phyloP scores from a whole-genome alignment of 2,797 vertebrate species.

The Trachurus trachurus region DNA sequence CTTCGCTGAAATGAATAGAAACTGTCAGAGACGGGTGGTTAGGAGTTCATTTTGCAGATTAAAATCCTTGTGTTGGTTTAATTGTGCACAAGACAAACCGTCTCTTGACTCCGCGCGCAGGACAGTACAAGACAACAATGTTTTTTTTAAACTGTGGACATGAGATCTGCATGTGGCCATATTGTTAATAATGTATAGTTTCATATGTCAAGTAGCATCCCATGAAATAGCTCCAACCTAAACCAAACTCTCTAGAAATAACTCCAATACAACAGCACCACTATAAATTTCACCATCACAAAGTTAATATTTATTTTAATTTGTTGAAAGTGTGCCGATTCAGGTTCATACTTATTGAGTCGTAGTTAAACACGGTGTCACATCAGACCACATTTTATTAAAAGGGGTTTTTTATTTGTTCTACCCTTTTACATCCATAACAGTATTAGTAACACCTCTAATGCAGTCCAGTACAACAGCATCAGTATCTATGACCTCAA shows the following conservation, averaged over 20 bases:
- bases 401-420: not conserved
- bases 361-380: not conserved
- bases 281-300: too few relatives aligned
- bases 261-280: not conserved
- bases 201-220: too few relatives aligned
- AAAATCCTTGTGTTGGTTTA: not conserved
- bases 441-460: not conserved
- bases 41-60: conserved; percentile 10
- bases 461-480: not conserved
- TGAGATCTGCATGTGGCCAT: not conserved
- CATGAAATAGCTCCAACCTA: too few relatives aligned
- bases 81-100: not conserved
- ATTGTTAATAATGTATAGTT: not conserved
- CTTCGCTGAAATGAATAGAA: too few relatives aligned
- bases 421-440: too few relatives aligned
- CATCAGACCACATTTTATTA: not conserved
- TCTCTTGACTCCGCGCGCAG: too few relatives aligned
- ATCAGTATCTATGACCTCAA: not conserved
- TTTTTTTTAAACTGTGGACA: too few relatives aligned
- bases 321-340: too few relatives aligned
- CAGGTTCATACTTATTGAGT: not conserved
- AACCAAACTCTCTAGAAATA: too few relatives aligned
- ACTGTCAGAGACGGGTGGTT: not conserved
- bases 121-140: too few relatives aligned
- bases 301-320: not conserved